Percentiles rank a stretch among this genome's conserved stretches.
Evolutionary conservation across 2,888 invertebrate genomes (phyloP).

Genomic region (Sipha maydis): DNA sequence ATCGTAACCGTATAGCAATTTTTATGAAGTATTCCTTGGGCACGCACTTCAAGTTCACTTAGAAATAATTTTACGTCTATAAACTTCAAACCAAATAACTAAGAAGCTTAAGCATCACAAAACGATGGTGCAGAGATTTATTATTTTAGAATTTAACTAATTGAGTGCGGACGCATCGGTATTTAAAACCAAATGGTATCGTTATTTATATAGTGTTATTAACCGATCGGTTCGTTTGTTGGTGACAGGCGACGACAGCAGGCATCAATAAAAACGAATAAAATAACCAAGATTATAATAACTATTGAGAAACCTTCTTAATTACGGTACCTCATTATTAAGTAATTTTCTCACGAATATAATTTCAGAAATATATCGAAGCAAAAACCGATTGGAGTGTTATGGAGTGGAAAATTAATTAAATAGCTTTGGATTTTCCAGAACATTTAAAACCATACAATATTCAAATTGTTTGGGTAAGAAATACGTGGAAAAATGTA

Average conservation of each 20-base stretch:
- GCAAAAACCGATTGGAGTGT: background rate
- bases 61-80: no score
- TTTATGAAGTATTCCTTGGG: background rate
- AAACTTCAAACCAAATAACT: background rate
- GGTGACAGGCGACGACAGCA: background rate
- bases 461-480: background rate
- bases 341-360: background rate
- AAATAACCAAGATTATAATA: background rate
- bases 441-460: conserved; percentile 6
- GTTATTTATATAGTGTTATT: background rate
- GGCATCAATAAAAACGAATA: background rate
- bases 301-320: background rate
- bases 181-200: background rate
- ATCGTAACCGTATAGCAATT: no score
- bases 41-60: background rate
- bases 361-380: background rate
- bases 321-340: background rate
- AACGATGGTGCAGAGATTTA: background rate
- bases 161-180: background rate
- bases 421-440: conserved; percentile 3
- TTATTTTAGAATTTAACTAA: background rate
- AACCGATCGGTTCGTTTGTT: background rate
- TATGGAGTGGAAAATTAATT: conserved; percentile 38
- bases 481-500: background rate
- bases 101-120: background rate